Conservation (phyloP, 2,888 invertebrate genomes). For the Hypolimnas misippus region DNA sequence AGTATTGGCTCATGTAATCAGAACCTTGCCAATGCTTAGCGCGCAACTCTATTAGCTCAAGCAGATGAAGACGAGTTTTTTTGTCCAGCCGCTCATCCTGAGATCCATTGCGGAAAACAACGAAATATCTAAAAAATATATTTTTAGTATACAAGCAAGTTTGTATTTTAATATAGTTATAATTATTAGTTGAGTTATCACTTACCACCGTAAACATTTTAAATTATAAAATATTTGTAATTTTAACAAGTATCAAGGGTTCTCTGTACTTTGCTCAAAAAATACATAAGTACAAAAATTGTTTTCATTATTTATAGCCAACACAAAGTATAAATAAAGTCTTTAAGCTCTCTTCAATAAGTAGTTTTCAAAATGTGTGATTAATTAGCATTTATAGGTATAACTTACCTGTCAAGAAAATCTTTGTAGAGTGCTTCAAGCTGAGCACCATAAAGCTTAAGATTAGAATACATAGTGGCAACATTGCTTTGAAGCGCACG, state of each 20-base stretch:
- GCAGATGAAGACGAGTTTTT: constrained; percentile 92
- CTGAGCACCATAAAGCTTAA: constrained; percentile 91
- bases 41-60: constrained; percentile 96
- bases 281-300: too few relatives aligned
- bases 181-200: too few relatives aligned
- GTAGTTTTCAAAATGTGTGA: too few relatives aligned
- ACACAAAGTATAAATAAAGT: too few relatives aligned
- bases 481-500: constrained; percentile 89
- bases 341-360: too few relatives aligned
- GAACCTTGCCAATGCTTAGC: constrained; percentile 95
- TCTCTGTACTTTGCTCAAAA: too few relatives aligned
- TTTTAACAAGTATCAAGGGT: too few relatives aligned
- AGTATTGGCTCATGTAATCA: constrained; percentile 93
- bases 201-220: too few relatives aligned
- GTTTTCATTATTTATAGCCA: too few relatives aligned
- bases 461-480: constrained; percentile 90
- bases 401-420: constrained; percentile 87
- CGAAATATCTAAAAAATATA: constrained; percentile 86
- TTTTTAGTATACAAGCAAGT: constrained; percentile 68
- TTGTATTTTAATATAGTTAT: too few relatives aligned
- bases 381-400: too few relatives aligned
- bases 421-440: constrained; percentile 93
- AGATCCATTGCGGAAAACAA: constrained; percentile 94
- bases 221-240: too few relatives aligned
- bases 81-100: constrained; percentile 94